Evolutionary conservation across 2,888 invertebrate species (phyloP).

Genomic region (Acanthopleura granulata): DNA sequence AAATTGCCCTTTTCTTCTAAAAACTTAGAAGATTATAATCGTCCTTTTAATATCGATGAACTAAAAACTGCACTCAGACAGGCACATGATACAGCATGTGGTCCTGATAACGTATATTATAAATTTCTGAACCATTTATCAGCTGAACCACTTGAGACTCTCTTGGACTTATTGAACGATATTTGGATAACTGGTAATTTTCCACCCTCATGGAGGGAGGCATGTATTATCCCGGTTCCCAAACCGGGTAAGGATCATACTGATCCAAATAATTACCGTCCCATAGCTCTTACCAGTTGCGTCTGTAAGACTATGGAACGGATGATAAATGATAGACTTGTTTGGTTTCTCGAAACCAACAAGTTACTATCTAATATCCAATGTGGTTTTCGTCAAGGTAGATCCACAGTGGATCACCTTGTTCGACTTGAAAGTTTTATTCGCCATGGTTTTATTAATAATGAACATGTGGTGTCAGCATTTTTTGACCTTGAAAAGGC

Average conservation of each 20-base stretch:
- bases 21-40: constrained; percentile 3
- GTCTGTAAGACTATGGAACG: constrained; percentile 45
- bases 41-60: not conserved
- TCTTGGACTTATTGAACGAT: constrained; percentile 26
- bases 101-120: constrained; percentile 29
- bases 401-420: constrained; percentile 31
- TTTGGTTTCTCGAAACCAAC: constrained; percentile 38
- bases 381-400: constrained; percentile 32
- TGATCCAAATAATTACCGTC: constrained; percentile 39
- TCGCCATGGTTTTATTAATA: constrained; percentile 35
- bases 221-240: no score
- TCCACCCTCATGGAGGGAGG: constrained; percentile 30
- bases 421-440: constrained; percentile 35
- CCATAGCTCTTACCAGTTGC: constrained; percentile 48
- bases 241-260: constrained; percentile 32
- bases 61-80: not conserved
- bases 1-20: not conserved
- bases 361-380: constrained; percentile 32
- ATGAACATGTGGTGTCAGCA: constrained; percentile 37
- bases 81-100: constrained; percentile 22
- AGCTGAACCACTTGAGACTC: constrained; percentile 16
- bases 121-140: constrained; percentile 13
- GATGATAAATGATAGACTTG: constrained; percentile 41
- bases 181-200: constrained; percentile 29
- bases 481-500: constrained; percentile 28